Conservation (phyloP, 2,797 vertebrate species). For the Fundulus diaphanus region DNA sequence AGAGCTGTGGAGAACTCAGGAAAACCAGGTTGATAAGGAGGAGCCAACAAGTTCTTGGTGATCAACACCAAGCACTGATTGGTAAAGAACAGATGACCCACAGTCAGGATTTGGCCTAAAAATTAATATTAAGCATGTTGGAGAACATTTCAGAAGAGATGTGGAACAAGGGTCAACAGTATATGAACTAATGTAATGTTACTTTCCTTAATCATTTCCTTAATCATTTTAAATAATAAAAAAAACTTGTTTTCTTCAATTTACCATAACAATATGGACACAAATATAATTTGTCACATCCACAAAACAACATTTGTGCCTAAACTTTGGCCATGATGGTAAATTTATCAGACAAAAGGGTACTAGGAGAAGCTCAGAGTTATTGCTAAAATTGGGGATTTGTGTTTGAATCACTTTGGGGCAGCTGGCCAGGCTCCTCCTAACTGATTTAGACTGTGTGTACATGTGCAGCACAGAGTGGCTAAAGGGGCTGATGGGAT, state of each 20-base stretch:
- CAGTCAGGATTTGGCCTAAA: neutral
- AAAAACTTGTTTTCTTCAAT: neutral
- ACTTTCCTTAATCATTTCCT: neutral
- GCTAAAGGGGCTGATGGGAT: slow-evolving; percentile 38
- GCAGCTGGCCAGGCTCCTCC: slow-evolving; percentile 33
- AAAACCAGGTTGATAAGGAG: neutral
- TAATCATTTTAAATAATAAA: neutral
- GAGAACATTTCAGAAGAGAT: neutral
- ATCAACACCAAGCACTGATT: neutral
- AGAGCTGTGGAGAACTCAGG: neutral
- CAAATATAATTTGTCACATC: neutral
- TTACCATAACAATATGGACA: neutral
- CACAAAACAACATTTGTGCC: neutral
- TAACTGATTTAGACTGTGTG: slow-evolving; percentile 48
- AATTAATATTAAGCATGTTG: neutral
- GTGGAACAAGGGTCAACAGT: neutral
- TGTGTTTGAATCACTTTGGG: slow-evolving; percentile 47
- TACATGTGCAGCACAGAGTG: slow-evolving; percentile 30
- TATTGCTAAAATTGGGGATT: slow-evolving; percentile 62
- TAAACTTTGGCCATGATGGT: neutral
- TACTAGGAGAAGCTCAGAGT: slow-evolving; percentile 36
- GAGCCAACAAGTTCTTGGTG: neutral
- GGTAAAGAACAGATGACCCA: neutral
- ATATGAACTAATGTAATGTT: too few relatives aligned
- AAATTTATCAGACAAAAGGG: slow-evolving; percentile 36